These are phyloP conservation scores for Drosophila littoralis DNA, from an alignment of 1,140 invertebrate genomes.

Conservation along the genomic window DNA sequence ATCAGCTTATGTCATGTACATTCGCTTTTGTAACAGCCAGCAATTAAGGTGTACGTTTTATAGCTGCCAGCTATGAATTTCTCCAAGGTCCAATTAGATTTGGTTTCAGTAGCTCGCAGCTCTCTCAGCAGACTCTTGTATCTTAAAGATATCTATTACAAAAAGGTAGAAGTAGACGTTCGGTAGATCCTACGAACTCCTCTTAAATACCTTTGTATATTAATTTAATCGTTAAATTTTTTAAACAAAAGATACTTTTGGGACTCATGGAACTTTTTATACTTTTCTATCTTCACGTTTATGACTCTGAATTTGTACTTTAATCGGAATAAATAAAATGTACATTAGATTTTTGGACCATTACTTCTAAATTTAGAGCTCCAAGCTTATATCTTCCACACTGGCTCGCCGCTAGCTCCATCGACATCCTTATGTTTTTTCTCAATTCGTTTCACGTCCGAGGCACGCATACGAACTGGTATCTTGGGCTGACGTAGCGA, in stretches of 20 bases:
- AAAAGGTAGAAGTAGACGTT: no score
- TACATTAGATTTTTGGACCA: neutral
- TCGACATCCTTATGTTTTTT: neutral
- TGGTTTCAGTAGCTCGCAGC: neutral
- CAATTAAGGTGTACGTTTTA: neutral
- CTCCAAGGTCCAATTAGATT: neutral
- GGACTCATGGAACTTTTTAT: no score
- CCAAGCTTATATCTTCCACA: neutral
- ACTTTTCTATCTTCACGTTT: no score
- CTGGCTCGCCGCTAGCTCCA: neutral
- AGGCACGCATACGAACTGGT: slow-evolving; percentile 21
- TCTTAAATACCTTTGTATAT: neutral
- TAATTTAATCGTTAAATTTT: neutral
- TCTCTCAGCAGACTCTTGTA: neutral
- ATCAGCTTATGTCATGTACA: no score
- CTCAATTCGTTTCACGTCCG: neutral
- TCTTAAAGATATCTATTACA: neutral
- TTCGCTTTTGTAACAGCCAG: no score
- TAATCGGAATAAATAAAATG: neutral
- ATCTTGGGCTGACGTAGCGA: slow-evolving; percentile 28
- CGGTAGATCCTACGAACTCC: no score
- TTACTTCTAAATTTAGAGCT: neutral
- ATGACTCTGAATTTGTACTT: neutral
- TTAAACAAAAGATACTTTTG: neutral
- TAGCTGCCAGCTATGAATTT: neutral